Evolutionary conservation across 2,113 vertebrate species (phyloP).

Genomic region (Myotis brandtii): DNA sequence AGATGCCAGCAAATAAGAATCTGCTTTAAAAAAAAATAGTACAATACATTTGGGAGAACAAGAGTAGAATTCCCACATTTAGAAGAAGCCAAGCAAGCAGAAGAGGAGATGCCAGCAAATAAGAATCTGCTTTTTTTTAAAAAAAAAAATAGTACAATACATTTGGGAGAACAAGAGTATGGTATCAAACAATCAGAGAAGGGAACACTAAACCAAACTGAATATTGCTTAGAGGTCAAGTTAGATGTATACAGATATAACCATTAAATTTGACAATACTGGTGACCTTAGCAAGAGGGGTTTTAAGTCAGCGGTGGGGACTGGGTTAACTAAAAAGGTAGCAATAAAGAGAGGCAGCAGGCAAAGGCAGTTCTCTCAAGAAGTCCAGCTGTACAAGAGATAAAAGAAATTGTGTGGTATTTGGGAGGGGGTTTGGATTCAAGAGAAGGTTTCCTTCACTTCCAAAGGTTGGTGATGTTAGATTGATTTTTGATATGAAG

Average conservation of each 20-base stretch:
- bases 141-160: neutral
- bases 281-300: neutral
- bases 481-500: neutral
- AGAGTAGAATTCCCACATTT: neutral
- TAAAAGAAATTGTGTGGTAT: neutral
- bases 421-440: neutral
- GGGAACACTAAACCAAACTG: neutral
- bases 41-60: too few relatives aligned
- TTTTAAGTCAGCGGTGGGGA: neutral
- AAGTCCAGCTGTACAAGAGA: neutral
- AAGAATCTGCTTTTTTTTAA: neutral
- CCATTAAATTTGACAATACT: neutral
- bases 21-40: neutral
- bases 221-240: neutral
- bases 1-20: neutral
- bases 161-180: neutral
- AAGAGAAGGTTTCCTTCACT: neutral
- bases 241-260: neutral
- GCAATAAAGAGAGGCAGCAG: neutral
- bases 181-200: neutral
- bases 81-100: neutral
- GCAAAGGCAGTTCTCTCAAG: neutral
- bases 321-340: neutral
- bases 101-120: neutral
- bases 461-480: neutral